Evolutionary conservation across 2,797 vertebrate species (phyloP), one percentile per base, ranked within the genome.

Genomic region (Microtus californicus): DNA sequence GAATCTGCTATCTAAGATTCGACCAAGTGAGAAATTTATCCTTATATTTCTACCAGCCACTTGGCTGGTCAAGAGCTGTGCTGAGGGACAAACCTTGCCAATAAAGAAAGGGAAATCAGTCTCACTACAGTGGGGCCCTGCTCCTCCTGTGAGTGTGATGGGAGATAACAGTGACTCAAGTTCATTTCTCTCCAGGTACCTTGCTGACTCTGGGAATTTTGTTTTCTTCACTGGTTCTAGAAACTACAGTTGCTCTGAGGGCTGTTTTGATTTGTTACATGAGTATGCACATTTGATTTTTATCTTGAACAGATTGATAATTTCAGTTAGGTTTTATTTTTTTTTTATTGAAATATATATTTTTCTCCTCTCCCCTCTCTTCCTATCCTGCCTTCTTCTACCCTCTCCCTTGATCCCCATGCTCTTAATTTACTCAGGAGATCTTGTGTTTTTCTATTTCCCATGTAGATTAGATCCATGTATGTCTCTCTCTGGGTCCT

Each of bases 231-330:
- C 12, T 90, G 45, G 78, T 79, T 78, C 82, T 69, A 89, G 77
- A 61, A 2, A 78, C 3, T n/a, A 73, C 23, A 37, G 90, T 2
- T 56, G 59, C 31, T 76, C 92, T 80, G 61, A 91, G 59, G 63
- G 87, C 6, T 65, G 19, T 93, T 94, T 90, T 90, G 23, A 71
- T 93, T 77, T 87, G 0, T 95, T 79, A 69, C 90, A 61, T 25
- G 43, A 83, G 21, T 73, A 88, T 43, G 82, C 23, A 54, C 10
- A 29, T 87, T 65, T 31, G 40, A 25, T 76, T 93, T 95, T 95
- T 89, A 61, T 89, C 61, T 96, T 94, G 6, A 74, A 71, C 37
- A 8, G 90, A 65, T 19, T 91, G 13, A 89, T 40, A 14, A 43
- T 25, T 73, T 83, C 77, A 81, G 31, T 40, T 63, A 61, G 56